Conservation (phyloP, 2,797 vertebrate genomes). For the Acrocephalus scirpaceus region DNA sequence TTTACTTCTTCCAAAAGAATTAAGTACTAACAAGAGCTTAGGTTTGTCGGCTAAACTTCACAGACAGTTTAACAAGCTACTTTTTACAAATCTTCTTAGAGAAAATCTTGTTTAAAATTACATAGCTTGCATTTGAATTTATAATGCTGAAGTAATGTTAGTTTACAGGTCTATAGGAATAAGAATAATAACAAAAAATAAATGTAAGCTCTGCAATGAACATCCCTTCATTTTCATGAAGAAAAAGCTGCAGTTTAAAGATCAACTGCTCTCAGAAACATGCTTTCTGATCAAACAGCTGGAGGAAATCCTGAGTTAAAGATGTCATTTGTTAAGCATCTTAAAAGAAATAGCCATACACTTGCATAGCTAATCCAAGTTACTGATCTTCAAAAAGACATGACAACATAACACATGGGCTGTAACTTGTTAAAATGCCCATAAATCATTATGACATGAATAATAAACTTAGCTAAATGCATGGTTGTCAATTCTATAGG, state of each 20-base stretch:
- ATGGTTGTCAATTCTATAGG: conserved; percentile 49
- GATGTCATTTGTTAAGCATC: neutral
- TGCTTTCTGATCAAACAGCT: conserved; percentile 17
- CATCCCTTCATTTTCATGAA: neutral
- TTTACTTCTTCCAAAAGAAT: conserved; percentile 18
- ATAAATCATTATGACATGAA: conserved; percentile 50
- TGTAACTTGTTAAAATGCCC: conserved; percentile 24
- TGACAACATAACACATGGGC: neutral
- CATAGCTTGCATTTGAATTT: conserved; percentile 6
- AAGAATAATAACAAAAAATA: neutral
- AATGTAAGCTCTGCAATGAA: neutral
- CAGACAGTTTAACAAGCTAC: neutral
- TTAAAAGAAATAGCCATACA: conserved; percentile 22
- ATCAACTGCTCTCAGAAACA: neutral
- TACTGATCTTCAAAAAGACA: conserved; percentile 37
- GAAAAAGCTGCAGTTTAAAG: neutral
- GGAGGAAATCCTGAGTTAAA: conserved; percentile 30
- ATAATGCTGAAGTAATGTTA: neutral
- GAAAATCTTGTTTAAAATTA: conserved; percentile 43
- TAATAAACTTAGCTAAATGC: conserved; percentile 47
- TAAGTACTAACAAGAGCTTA: neutral
- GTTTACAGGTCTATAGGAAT: neutral
- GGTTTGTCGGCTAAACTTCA: conserved; percentile 12
- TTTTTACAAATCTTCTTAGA: conserved; percentile 36
- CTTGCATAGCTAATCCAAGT: conserved; percentile 50